Evolutionary conservation across 2,888 invertebrate genomes (phyloP).

Genomic region (Hylaea fasciaria): DNA sequence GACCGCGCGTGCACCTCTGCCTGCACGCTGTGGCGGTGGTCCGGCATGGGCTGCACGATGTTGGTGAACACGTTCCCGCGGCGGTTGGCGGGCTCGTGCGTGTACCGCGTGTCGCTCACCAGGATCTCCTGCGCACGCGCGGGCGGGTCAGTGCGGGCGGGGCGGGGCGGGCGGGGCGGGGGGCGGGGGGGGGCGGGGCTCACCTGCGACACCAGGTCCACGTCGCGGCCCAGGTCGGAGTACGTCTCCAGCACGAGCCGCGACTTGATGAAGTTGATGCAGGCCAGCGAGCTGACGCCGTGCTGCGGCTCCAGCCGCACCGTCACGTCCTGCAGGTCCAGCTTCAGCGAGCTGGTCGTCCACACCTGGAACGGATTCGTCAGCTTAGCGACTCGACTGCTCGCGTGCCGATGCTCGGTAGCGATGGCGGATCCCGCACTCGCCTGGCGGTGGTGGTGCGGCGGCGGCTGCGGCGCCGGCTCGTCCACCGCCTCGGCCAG

Average conservation of each 20-base stretch:
- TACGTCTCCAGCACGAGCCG: constrained; percentile 93
- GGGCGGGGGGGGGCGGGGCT: neutral
- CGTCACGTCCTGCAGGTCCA: constrained; percentile 94
- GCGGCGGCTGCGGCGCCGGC: constrained; percentile 47
- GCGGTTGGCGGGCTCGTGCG: constrained; percentile 87
- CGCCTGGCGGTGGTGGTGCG: constrained; percentile 21
- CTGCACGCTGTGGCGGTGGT: constrained; percentile 87
- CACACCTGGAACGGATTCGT: constrained; percentile 81
- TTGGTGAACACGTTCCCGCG: constrained; percentile 94
- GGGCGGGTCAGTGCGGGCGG: too few species aligned
- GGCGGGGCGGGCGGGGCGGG: too few species aligned
- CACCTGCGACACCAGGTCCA: constrained; percentile 96
- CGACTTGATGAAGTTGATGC: constrained; percentile 96
- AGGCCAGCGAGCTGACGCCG: constrained; percentile 88
- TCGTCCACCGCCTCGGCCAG: constrained; percentile 90
- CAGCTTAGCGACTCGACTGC: constrained; percentile 1
- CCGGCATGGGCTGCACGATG: constrained; percentile 92
- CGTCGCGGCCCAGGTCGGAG: constrained; percentile 95
- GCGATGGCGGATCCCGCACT: too few species aligned
- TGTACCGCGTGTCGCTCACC: constrained; percentile 90
- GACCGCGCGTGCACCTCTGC: constrained; percentile 89
- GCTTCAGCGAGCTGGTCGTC: constrained; percentile 91
- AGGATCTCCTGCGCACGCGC: constrained; percentile 86
- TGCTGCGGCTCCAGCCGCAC: constrained; percentile 88
- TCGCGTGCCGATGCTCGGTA: too few species aligned